A percentile compares a stretch with the other conserved stretches of the same genome.
phyloP scores from a whole-genome alignment of 2,797 vertebrate species.

The Centroberyx gerrardi region DNA sequence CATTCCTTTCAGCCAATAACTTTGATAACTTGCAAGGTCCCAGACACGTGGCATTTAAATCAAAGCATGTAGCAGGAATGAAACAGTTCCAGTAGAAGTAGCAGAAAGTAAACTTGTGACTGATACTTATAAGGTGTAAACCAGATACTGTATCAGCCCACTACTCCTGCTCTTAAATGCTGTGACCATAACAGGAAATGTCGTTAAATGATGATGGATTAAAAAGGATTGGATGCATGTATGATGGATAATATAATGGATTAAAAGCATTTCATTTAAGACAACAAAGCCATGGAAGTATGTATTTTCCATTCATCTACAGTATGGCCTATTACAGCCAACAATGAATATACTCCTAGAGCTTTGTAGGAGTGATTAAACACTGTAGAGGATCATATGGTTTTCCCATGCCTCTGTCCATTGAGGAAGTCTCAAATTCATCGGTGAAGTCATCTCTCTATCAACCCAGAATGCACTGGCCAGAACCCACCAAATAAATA shows the following conservation, averaged over 20 bases:
- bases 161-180: background rate
- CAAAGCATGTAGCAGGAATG: background rate
- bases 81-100: background rate
- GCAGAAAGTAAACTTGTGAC: background rate
- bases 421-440: conserved; percentile 72
- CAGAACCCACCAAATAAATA: conserved; percentile 80
- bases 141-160: background rate
- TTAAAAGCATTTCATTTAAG: conserved; percentile 11
- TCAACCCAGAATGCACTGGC: conserved; percentile 73
- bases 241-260: conserved; percentile 36
- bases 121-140: background rate
- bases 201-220: background rate
- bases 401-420: conserved; percentile 73
- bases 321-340: conserved; percentile 17
- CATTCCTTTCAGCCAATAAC: background rate
- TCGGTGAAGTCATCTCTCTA: conserved; percentile 70
- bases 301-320: conserved; percentile 37
- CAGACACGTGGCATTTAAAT: background rate
- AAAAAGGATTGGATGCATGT: background rate
- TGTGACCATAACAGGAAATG: background rate
- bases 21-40: background rate
- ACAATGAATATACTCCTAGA: conserved; percentile 43
- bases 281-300: conserved; percentile 21
- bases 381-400: conserved; percentile 44
- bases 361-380: conserved; percentile 55